Evolutionary conservation across 2,888 invertebrate species (phyloP).

Genomic region (Drosophila infuscata): DNA sequence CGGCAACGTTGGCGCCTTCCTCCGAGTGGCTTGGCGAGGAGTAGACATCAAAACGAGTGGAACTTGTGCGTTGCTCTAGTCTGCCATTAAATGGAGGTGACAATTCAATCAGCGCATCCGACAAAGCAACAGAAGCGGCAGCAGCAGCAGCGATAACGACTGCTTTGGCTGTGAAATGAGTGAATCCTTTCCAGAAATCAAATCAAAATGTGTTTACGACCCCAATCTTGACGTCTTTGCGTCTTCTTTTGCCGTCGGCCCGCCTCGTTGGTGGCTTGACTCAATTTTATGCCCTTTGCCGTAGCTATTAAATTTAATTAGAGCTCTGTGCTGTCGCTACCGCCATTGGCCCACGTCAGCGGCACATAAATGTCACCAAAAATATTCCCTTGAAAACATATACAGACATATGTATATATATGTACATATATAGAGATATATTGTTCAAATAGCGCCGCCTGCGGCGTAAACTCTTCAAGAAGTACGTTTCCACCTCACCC

Average conservation of each 20-base stretch:
- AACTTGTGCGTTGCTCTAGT: slow-evolving; percentile 18
- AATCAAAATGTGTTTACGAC: slow-evolving; percentile 80
- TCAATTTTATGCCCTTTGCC: slow-evolving; percentile 63
- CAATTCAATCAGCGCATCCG: slow-evolving; percentile 79
- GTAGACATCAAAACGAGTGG: slow-evolving; percentile 58
- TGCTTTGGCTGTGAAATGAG: slow-evolving; percentile 45
- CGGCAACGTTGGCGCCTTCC: slow-evolving; percentile 59
- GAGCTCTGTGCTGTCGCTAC: slow-evolving; percentile 67
- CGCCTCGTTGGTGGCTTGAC: slow-evolving; percentile 66
- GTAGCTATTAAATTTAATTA: slow-evolving; percentile 81
- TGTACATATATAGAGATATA: slow-evolving; percentile 2
- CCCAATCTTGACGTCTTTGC: slow-evolving; percentile 26
- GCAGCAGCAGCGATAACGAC: slow-evolving; percentile 33
- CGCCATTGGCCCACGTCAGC: slow-evolving; percentile 57
- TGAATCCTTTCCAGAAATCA: slow-evolving; percentile 75
- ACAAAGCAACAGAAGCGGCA: slow-evolving; percentile 29
- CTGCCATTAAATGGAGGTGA: slow-evolving; percentile 73
- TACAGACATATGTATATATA: slow-evolving; percentile 2
- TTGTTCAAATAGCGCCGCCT: slow-evolving; percentile 40
- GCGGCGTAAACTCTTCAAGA: slow-evolving; percentile 14
- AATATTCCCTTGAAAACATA: slow-evolving; percentile 69
- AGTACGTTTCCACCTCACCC: slow-evolving; percentile 12
- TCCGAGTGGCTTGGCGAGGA: slow-evolving; percentile 17
- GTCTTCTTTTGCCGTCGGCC: slow-evolving; percentile 4
- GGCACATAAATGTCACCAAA: slow-evolving; percentile 79